Percentiles rank a stretch among this genome's conserved stretches.
These are phyloP conservation scores for Miltochrista miniata DNA, from an alignment of 2,888 invertebrate species.

Conservation along the genomic window DNA sequence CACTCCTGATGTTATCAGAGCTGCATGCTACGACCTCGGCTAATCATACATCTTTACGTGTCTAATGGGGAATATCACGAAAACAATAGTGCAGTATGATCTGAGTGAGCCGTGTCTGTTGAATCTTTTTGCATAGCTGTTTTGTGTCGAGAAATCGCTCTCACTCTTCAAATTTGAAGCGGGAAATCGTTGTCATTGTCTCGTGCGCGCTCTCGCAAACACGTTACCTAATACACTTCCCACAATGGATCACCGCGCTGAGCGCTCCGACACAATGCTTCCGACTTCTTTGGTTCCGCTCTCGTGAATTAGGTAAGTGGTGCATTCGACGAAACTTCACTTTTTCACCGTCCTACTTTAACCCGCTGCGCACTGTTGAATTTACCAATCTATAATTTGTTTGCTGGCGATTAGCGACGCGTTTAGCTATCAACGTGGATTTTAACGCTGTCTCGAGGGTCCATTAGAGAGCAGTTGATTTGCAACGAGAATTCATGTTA, in stretches of 20 bases:
- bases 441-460: conserved; percentile 61
- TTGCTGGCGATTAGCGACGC: conserved; percentile 68
- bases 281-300: conserved; percentile 77
- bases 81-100: conserved; percentile 22
- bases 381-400: conserved; percentile 63
- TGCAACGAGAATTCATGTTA: conserved; percentile 58
- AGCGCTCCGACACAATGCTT: conserved; percentile 68
- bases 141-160: conserved; percentile 46
- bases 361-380: conserved; percentile 46
- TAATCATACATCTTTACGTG: conserved; percentile 65
- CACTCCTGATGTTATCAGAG: conserved; percentile 65
- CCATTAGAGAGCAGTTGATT: conserved; percentile 60
- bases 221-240: conserved; percentile 74
- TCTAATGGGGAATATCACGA: conserved; percentile 47
- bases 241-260: conserved; percentile 63
- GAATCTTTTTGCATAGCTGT: conserved; percentile 11
- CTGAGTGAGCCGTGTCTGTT: conserved; percentile 6
- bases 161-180: conserved; percentile 63
- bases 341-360: conserved; percentile 71
- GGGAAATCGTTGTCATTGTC: conserved; percentile 68
- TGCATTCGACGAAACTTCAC: conserved; percentile 80
- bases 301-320: conserved; percentile 80
- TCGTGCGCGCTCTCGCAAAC: conserved; percentile 65
- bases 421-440: conserved; percentile 62
- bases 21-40: conserved; percentile 48